Evolutionary conservation across 2,113 vertebrate genomes (phyloP), one percentile per base, ranked within the genome.

Genomic region (Poicephalus meyeri): DNA sequence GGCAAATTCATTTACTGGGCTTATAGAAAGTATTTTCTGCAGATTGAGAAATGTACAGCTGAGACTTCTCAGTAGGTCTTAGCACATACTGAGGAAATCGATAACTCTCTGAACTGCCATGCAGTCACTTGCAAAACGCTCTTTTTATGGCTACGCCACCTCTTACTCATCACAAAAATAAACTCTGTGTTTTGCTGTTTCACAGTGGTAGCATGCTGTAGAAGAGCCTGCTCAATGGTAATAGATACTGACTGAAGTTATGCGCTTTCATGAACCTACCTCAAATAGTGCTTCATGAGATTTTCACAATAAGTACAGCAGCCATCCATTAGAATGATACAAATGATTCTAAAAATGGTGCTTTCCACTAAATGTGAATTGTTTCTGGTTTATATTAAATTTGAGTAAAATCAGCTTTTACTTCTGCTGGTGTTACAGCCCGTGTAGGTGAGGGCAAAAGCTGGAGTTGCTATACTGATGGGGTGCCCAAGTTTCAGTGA

Each of bases 131-230:
- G 80, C 42, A 80, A 95, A 95, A 89, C 3, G 65, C 74, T 76
- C 63, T 95, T 97, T 92, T 91, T 91, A 80, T 52, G 80, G 84
- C 58, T 95, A 17, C 80, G 28, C 82, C 92, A 97, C 66, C 70
- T 88, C 82, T 81, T 95, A 87, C 52, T 76, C 78, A 76, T 37
- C 42, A 83, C 60, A 86, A 80, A 95, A 92, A 89, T 74, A 20
- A 69, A 52, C 81, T 89, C 77, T 74, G 39, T 68, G 65, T 46
- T 85, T 78, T 68, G 16, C 80, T 50, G 3, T 66, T 91, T 90
- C 68, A 66, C 77, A 80, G 88, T 73, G 64, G 73, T 80, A 80
- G 58, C 26, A 66, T 50, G 52, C 17, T 85, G 93, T 44, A 73
- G 56, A 60, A 89, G 68, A 81, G 47, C 25, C 5, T 3, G 33